Evolutionary conservation across 2,113 vertebrate species (phyloP).

Genomic region (Chunga burmeisteri): DNA sequence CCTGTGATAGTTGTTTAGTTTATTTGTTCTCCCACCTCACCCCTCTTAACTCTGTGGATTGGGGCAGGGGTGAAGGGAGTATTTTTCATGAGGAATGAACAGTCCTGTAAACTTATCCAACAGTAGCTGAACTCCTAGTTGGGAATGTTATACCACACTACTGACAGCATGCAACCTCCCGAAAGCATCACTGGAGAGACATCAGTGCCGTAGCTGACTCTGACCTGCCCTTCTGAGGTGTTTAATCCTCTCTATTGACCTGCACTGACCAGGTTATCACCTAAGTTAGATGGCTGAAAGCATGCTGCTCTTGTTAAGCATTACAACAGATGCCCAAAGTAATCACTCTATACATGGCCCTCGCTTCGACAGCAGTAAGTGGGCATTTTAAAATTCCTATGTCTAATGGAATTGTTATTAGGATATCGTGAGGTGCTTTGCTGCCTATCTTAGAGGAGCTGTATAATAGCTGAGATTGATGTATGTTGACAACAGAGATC

Average conservation of each 20-base stretch:
- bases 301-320: not conserved
- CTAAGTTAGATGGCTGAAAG: not conserved
- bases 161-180: rapidly evolving
- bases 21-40: not conserved
- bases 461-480: conserved; percentile 35
- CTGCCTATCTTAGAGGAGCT: not conserved
- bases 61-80: not conserved
- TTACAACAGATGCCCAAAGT: not conserved
- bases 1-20: not conserved
- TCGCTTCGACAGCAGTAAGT: not conserved
- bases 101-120: not conserved
- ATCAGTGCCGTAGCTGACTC: not conserved
- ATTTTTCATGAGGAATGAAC: not conserved
- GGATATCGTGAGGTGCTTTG: not conserved
- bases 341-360: not conserved
- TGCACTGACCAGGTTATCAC: not conserved
- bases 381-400: not conserved
- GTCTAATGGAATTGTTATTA: conserved; percentile 13
- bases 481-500: conserved; percentile 55
- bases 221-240: not conserved
- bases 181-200: not conserved
- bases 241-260: not conserved
- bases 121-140: not conserved
- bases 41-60: not conserved
- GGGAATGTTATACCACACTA: rapidly evolving